phyloP scores from a whole-genome alignment of 1,140 invertebrate genomes.

The Bombus impatiens region DNA sequence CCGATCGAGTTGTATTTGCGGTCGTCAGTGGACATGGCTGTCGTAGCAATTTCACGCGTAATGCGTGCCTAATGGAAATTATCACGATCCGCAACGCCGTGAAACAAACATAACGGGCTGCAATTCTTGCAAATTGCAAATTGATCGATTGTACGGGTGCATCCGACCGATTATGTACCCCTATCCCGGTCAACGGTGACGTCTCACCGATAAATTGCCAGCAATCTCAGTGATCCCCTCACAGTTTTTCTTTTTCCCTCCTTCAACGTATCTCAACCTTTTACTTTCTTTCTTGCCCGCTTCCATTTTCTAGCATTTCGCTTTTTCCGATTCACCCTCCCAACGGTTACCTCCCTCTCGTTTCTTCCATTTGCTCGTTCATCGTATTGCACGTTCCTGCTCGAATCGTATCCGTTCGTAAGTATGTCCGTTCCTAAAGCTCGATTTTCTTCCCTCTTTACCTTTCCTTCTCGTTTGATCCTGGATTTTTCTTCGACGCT shows the following conservation, averaged over 20 bases:
- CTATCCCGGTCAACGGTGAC: not conserved
- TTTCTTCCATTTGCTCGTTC: not conserved
- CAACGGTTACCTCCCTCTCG: not conserved
- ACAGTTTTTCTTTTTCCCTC: not conserved
- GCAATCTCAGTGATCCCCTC: not conserved
- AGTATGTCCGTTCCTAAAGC: not conserved
- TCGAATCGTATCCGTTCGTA: not conserved
- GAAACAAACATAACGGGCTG: not conserved
- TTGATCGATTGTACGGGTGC: not conserved
- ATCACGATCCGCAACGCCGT: not conserved
- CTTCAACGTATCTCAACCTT: not conserved
- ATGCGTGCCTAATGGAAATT: conserved; percentile 12
- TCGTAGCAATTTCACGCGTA: not conserved
- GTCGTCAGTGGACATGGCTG: too few species aligned
- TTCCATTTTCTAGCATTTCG: not conserved
- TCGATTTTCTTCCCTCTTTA: not conserved
- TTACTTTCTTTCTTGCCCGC: not conserved
- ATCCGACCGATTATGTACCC: not conserved
- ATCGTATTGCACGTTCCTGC: conserved; percentile 1
- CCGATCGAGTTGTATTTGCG: not conserved
- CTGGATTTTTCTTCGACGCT: not conserved
- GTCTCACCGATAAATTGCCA: conserved; percentile 24
- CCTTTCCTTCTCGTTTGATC: not conserved
- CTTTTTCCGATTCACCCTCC: not conserved
- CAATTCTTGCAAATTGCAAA: conserved; percentile 13